A percentile compares a stretch with the other conserved stretches of the same genome.
These are phyloP conservation scores for Perizoma affinitatum DNA, from an alignment of 2,888 invertebrate species.

Conservation along the genomic window DNA sequence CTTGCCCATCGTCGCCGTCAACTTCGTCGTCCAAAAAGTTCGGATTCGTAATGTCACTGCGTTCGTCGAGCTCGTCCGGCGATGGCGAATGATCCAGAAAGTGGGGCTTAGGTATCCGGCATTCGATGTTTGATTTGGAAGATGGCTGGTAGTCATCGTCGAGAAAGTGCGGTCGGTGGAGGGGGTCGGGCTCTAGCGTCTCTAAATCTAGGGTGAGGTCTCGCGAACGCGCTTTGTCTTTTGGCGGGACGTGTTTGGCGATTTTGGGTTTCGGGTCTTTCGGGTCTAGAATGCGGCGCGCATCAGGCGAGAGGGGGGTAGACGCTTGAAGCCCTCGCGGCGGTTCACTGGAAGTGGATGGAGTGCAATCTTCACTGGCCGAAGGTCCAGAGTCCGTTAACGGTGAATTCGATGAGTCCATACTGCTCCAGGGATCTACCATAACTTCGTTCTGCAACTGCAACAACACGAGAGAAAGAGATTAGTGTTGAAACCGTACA, in stretches of 20 bases:
- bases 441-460: slow-evolving; percentile 84
- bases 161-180: slow-evolving; percentile 84
- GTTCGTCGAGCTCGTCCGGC: slow-evolving; percentile 79
- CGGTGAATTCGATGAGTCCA: slow-evolving; percentile 82
- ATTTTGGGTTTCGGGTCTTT: slow-evolving; percentile 63
- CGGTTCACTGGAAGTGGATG: slow-evolving; percentile 74
- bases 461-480: slow-evolving; percentile 60
- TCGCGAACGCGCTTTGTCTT: slow-evolving; percentile 75
- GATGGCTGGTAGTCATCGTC: slow-evolving; percentile 86
- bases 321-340: slow-evolving; percentile 57
- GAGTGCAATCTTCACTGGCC: slow-evolving; percentile 79
- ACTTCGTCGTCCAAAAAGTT: slow-evolving; percentile 78
- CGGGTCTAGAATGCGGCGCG: slow-evolving; percentile 67
- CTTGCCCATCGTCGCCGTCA: slow-evolving; percentile 66
- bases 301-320: slow-evolving; percentile 60
- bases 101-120: slow-evolving; percentile 81
- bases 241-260: slow-evolving; percentile 53
- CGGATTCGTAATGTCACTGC: slow-evolving; percentile 77
- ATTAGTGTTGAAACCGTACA: slow-evolving; percentile 41
- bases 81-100: slow-evolving; percentile 81
- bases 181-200: slow-evolving; percentile 65
- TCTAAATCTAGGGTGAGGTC: slow-evolving; percentile 73
- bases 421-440: slow-evolving; percentile 83
- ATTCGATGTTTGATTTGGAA: slow-evolving; percentile 79
- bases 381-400: slow-evolving; percentile 81